Evolutionary conservation across 2,113 vertebrate genomes (phyloP), one percentile per base, ranked within the genome.

Genomic region (Rhinichthys klamathensis): DNA sequence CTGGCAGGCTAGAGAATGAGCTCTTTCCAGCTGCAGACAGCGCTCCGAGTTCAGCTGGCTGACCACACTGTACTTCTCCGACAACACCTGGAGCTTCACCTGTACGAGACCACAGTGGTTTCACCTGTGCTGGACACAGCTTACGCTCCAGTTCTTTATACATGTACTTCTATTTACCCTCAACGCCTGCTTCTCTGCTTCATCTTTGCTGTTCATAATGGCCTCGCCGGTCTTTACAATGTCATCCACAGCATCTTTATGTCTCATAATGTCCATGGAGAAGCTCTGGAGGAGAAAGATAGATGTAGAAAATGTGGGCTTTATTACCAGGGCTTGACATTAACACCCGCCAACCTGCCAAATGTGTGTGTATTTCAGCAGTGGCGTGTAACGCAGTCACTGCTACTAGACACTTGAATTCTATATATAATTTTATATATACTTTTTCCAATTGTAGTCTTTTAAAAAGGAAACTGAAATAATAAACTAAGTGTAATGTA

Each of bases 221-320:
- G 94, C 94, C 87, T 97, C 95, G 69, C 95, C 96, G 74, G 95
- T 96, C 89, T 96, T 96, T 77, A 97, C 94, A 80, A 99, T 97
- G 85, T 96, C 95, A 93, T 99, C 98, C 90, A 99, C 95, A 77
- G 93, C 89, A 91, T 99, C 97, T 91, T 98, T 99, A 93, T 99
- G 98, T 85, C 96, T 96, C 94, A 99, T 94, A 90, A 99, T 97
- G 91, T 99, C 96, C 97, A 99, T 97, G 86, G 97, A 97, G 90
- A 99, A 98, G 88, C 93, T 94, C 98, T 98, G 93, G 82, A 60
- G 75, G 21, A 82, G 49, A 79, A 54, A 82, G 7, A 6, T 15
- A 18, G 49, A 25, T 27, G 54, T 54, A 76, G 25, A 10, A 15
- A 30, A 77, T 32, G 7, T 35, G 13, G 1, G n/a, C 23, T 51